Evolutionary conservation across 2,113 vertebrate genomes (phyloP), one percentile per base, ranked within the genome.

Genomic region (Caloenas nicobarica): DNA sequence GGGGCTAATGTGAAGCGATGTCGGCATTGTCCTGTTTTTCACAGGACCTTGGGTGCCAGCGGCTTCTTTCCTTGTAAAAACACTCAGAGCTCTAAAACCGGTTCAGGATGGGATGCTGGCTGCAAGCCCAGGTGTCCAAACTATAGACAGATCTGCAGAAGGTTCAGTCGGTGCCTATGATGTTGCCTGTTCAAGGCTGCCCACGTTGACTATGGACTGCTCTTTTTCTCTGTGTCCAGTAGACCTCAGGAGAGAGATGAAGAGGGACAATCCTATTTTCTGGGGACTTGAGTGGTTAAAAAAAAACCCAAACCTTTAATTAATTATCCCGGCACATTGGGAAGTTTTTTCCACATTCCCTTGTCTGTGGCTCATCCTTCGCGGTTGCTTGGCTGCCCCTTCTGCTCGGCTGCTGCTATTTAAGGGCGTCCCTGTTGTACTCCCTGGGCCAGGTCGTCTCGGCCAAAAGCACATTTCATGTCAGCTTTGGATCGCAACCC

Each of bases 381-480:
- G 78, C 40, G 64, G 56, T 89, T 58, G 10, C 74, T 89, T 95
- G 88, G 94, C 96, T 94, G 81, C 77, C 82, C 83, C 69, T 92
- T 95, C 83, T 78, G 85, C 42, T 50, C 61, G 3, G 3, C 81
- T 3, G 24, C 70, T 91, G 91, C 91, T 94, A 42, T 97, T 92
- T 92, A 62, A 88, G 91, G 91, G 69, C 95, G 91, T 96, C 91
- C 60, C 72, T 29, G 26, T 66, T 86, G 68, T 73, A 57, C 51
- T 89, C 64, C 46, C 36, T 56, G 15, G 77, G 91, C 93, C 94
- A 83, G 93, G 87, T 89, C 11, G 1, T 80, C 64, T 11, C 9
- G 11, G 93, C 89, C 91, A 96, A 93, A 81, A 86, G 72, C 88
- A 88, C 53, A 5, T 96, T 96, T 94, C 88, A 38, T 31, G 8